phyloP scores from a whole-genome alignment of 1,140 invertebrate genomes.

The Drosophila lacteicornis region DNA sequence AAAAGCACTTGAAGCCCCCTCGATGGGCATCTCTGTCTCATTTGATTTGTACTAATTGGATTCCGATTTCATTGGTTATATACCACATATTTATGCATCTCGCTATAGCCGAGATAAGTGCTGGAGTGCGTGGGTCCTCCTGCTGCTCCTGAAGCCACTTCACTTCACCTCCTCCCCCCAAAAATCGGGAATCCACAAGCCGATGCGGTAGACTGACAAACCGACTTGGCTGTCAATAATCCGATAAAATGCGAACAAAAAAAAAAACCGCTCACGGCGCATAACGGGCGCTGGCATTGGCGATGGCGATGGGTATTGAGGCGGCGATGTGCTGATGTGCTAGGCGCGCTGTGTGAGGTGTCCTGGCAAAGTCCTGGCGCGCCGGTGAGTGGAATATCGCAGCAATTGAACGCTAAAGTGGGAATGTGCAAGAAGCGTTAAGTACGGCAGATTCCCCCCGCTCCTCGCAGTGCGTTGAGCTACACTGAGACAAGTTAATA shows the following conservation, averaged over 20 bases:
- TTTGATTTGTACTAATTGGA: not conserved
- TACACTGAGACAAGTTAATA: not conserved
- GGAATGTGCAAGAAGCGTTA: slow-evolving; percentile 68
- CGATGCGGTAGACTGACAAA: slow-evolving; percentile 50
- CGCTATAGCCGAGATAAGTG: slow-evolving; percentile 60
- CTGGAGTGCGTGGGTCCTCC: slow-evolving; percentile 46
- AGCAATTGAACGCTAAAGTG: slow-evolving; percentile 73
- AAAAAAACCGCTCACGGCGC: slow-evolving; percentile 42
- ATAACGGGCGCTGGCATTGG: not conserved
- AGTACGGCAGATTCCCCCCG: slow-evolving; percentile 32
- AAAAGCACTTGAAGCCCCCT: not conserved
- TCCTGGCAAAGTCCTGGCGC: slow-evolving; percentile 10
- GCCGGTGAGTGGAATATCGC: slow-evolving; percentile 15
- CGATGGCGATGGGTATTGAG: not conserved
- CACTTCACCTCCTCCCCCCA: not conserved
- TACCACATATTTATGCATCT: slow-evolving; percentile 8
- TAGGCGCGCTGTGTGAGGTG: slow-evolving; percentile 9
- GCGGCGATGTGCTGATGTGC: not conserved
- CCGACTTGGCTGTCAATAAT: slow-evolving; percentile 74
- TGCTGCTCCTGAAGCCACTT: slow-evolving; percentile 14
- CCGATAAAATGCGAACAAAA: slow-evolving; percentile 70
- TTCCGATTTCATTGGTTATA: not conserved
- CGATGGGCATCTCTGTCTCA: not conserved
- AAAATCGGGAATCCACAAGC: slow-evolving; percentile 33
- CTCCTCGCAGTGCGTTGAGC: not conserved